Evolutionary conservation across 1,140 invertebrate genomes (phyloP), one percentile per base, ranked within the genome.

Genomic region (Agrilus planipennis): DNA sequence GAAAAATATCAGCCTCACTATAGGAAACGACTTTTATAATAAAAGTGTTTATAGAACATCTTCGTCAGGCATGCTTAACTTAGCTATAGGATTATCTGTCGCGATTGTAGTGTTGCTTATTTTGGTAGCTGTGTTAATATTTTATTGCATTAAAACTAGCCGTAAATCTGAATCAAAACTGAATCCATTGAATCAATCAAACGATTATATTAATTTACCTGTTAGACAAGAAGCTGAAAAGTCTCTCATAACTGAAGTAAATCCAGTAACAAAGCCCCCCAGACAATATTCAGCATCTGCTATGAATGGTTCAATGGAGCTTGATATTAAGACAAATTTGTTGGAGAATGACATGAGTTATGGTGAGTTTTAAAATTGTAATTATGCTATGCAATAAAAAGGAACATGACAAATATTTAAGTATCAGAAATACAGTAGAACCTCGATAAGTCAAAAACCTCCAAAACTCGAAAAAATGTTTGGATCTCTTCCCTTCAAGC

Each of bases 251-350:
- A 81, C 81, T 1, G 77, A 81, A 12, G 80, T 86, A 12, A 86
- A 87, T 64, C 83, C 84, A 0, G 78, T 85, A 0, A 75, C 80
- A 22, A 87, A 87, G 50, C 80, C 82, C 1, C 79, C 82, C 0
- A 63, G 81, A 14, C 64, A 79, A 39, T 76, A 77, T n/a, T 77
- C 79, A 40, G 72, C 77, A 2, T 77, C 77, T 0, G 70, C 79
- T 11, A 76, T 72, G 25, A 75, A 72, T 36, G 70, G 73, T 25
- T 76, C 72, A 4, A 84, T 81, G 1, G 82, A 87, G 61, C 76
- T 82, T 57, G 82, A 85, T 58, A 68, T 82, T 17, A 85, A 84
- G 54, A 76, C 80, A 49, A 84, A 77, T 27, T 63, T 86, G 20
- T 69, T 86, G 41, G 83, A 85, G 61, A 72, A 66, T 45, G 71